phyloP scores from a whole-genome alignment of 2,797 vertebrate genomes.

The Spheniscus humboldti region DNA sequence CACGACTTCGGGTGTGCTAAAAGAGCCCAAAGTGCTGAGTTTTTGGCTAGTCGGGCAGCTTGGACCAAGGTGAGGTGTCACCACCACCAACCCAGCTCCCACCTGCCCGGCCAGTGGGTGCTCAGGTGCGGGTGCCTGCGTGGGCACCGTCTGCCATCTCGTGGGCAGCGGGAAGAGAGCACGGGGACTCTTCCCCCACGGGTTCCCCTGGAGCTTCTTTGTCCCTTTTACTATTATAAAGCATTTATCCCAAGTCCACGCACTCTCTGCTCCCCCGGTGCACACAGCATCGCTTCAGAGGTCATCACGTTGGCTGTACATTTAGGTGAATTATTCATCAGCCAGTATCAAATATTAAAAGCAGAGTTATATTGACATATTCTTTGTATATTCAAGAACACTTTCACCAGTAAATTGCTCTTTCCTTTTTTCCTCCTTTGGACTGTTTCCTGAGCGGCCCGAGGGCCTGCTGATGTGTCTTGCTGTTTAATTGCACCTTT shows the following conservation, averaged over 20 bases:
- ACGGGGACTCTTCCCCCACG: not conserved
- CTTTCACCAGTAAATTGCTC: not conserved
- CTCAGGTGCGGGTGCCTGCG: not conserved
- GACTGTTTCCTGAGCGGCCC: not conserved
- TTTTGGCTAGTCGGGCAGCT: accelerated
- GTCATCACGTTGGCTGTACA: not conserved
- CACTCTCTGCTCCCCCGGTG: not conserved
- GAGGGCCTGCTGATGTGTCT: not conserved
- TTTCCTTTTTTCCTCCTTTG: not conserved
- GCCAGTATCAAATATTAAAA: slow-evolving; percentile 19
- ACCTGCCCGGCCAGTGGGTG: not conserved
- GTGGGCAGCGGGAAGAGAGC: not conserved
- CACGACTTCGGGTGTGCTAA: accelerated
- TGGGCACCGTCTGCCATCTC: slow-evolving; percentile 68
- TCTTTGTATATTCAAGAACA: not conserved
- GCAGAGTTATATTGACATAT: not conserved
- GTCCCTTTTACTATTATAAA: not conserved
- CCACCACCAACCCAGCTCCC: not conserved
- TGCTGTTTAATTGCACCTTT: not conserved
- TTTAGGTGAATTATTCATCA: not conserved
- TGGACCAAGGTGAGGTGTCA: not conserved
- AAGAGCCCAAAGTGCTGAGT: accelerated
- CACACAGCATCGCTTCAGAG: not conserved
- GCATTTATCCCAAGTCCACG: not conserved
- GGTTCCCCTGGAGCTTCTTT: not conserved